Base-by-base conservation (phyloP, 2,888 invertebrate genomes). In the Stenodema calcarata region DNA sequence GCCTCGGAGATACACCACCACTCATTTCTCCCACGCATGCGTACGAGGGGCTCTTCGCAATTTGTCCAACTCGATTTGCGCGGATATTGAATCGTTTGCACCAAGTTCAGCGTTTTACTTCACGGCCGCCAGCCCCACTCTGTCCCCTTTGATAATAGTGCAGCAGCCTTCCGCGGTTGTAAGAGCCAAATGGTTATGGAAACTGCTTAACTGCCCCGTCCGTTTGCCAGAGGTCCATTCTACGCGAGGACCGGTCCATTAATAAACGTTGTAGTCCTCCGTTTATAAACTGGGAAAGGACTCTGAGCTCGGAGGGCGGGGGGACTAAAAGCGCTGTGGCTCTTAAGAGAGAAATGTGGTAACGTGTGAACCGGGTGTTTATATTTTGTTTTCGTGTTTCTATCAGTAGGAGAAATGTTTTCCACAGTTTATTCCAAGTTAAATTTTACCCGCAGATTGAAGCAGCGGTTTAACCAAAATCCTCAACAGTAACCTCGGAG, bases 171-270 rank as follows among this genome's bases (percentile, higher is more conserved):
- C 16, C 35, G 73, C 30, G 35, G 73, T 73, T 73, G 73, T 73
- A 73, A 73, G 73, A 73, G 73, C 73, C 73, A 73, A 73, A 73
- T 73, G 73, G 73, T 73, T 73, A 73, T 73, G 73, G 73, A 73
- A 73, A 73, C 73, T 73, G 73, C 73, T 73, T 73, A 73, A 73
- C 73, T 73, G 73, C 73, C 18, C 18, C 35, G 73, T 73, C 28
- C 18, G 41, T 18, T 11, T n/a, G 73, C 2, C 28, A 4, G 35
- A 30, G 73, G 73, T 73, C 41, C 62, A 27, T 62, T 62, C 62
- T 62, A 23, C 23, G 62, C 62, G 62, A 16, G 35, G 73, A 28
- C 73, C 62, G 18, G 62, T 73, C 73, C 73, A 73, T 73, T 73
- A 73, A 73, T 73, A 73, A 73, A 41, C 30, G 73, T 41, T 41